Evolutionary conservation across 2,797 vertebrate species (phyloP).

Genomic region (Neosilurus hyrtlii): DNA sequence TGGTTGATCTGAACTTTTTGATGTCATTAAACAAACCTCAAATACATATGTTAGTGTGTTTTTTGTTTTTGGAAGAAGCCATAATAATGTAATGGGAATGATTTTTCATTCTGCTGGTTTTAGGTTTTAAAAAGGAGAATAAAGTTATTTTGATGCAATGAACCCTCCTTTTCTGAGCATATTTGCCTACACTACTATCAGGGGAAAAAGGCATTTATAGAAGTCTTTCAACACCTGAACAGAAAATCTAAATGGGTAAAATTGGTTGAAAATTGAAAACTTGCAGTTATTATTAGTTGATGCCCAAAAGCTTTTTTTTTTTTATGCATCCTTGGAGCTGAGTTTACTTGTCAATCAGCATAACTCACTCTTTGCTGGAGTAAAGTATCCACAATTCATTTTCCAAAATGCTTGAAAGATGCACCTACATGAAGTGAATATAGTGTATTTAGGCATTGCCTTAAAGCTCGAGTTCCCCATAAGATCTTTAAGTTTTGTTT

Average conservation of each 20-base stretch:
- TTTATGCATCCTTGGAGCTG: too few species aligned
- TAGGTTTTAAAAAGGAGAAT: not conserved
- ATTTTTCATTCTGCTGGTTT: not conserved
- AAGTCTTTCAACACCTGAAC: not conserved
- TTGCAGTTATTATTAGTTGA: not conserved
- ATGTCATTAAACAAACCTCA: slow-evolving; percentile 8
- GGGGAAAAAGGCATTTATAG: not conserved
- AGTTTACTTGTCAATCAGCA: too few species aligned
- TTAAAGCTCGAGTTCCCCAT: too few species aligned
- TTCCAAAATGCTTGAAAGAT: not conserved
- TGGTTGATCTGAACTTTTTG: not conserved
- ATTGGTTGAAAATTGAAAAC: not conserved
- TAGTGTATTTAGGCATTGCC: not conserved
- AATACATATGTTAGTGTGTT: not conserved
- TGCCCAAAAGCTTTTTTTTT: too few species aligned
- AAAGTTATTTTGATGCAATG: not conserved
- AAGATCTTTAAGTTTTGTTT: too few species aligned
- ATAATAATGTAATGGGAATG: not conserved
- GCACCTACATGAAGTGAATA: not conserved
- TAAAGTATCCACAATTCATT: too few species aligned
- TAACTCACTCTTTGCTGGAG: too few species aligned
- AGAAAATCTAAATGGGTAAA: not conserved
- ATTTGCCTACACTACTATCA: not conserved
- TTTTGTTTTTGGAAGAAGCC: not conserved
- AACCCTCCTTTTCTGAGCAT: not conserved